Evolutionary conservation across 2,797 vertebrate species (phyloP).

Genomic region (Nannoperca australis): DNA sequence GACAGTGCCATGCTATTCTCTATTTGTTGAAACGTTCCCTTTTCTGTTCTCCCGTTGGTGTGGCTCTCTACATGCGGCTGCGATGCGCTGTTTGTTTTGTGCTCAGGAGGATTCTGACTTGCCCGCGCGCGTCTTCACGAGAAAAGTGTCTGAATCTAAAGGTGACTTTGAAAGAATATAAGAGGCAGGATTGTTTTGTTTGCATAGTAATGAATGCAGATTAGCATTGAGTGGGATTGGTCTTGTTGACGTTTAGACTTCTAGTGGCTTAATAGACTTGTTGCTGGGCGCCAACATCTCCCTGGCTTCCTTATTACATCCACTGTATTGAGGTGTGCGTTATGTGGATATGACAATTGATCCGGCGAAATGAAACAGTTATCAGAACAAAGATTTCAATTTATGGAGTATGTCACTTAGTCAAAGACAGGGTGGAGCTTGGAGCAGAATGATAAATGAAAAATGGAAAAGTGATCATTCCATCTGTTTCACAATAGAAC

Average conservation of each 20-base stretch:
- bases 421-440: constrained; percentile 40
- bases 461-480: constrained; percentile 60
- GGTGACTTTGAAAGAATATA: constrained; percentile 88
- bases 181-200: constrained; percentile 83
- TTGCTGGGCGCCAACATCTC: constrained; percentile 67
- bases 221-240: constrained; percentile 81
- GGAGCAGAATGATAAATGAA: constrained; percentile 50
- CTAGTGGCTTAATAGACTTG: constrained; percentile 80
- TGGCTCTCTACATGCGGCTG: constrained; percentile 62
- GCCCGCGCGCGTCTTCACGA: constrained; percentile 62
- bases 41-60: constrained; percentile 59
- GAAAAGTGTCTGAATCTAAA: constrained; percentile 83
- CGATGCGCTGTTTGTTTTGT: constrained; percentile 74
- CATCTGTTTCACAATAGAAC: constrained; percentile 38
- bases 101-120: constrained; percentile 72
- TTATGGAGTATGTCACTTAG: constrained; percentile 61
- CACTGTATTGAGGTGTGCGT: constrained; percentile 50
- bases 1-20: constrained; percentile 86
- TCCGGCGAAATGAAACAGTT: constrained; percentile 74
- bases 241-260: constrained; percentile 79
- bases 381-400: constrained; percentile 77
- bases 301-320: constrained; percentile 63
- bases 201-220: constrained; percentile 88
- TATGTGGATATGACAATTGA: constrained; percentile 76
- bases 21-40: constrained; percentile 80